Evolutionary conservation across 2,113 vertebrate genomes (phyloP).

Genomic region (Chaetodon trifascialis): DNA sequence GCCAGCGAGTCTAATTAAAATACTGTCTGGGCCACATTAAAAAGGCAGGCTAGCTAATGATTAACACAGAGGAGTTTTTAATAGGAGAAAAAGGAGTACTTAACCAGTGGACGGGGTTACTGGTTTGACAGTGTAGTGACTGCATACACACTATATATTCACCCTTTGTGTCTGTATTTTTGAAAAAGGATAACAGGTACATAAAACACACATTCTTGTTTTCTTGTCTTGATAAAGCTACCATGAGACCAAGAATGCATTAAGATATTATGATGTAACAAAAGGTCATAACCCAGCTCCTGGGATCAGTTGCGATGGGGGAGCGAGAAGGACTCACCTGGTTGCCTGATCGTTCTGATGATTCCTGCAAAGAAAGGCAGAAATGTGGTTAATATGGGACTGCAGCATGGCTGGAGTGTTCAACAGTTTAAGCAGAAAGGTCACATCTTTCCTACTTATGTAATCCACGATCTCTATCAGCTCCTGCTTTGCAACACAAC

Average conservation of each 20-base stretch:
- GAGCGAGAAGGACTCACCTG: conserved; percentile 57
- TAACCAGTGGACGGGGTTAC: conserved; percentile 32
- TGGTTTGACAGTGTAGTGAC: conserved; percentile 29
- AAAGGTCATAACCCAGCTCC: not conserved
- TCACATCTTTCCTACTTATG: not conserved
- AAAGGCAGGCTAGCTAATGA: conserved; percentile 71
- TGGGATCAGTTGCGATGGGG: not conserved
- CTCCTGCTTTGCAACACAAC: not conserved
- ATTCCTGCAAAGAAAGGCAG: conserved; percentile 65
- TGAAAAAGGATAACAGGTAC: not conserved
- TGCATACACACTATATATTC: conserved; percentile 1
- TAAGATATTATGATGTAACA: conserved; percentile 2
- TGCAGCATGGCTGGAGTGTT: not conserved
- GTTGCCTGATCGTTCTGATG: conserved; percentile 75
- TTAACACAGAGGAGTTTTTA: conserved; percentile 70
- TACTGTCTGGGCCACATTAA: conserved; percentile 75
- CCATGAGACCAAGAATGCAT: not conserved
- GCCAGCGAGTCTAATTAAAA: conserved; percentile 77
- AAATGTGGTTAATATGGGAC: not conserved
- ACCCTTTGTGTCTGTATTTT: not conserved
- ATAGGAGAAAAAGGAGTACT: conserved; percentile 55
- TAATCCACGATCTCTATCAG: not conserved
- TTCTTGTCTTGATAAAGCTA: not conserved
- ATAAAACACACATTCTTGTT: not conserved
- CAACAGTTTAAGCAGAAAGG: not conserved